Evolutionary conservation across 2,113 vertebrate genomes (phyloP), one percentile per base, ranked within the genome.

Genomic region (Nematolebias whitei): DNA sequence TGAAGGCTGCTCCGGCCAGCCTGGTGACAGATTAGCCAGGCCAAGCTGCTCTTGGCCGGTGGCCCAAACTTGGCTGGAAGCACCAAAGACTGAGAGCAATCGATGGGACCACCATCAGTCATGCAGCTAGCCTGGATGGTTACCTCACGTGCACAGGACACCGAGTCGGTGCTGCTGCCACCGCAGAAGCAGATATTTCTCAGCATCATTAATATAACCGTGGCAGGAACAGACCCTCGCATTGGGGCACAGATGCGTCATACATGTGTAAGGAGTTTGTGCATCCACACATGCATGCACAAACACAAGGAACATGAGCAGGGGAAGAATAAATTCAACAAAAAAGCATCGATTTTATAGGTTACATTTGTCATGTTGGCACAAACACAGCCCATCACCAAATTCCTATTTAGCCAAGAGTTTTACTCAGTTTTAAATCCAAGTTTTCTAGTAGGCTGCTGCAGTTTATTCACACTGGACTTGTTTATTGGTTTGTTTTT

Each of bases 51-150:
- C 74, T 88, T 88, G 88, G 87, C 80, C 78, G 53, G 71, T 60
- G 84, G 88, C 87, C 87, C 74, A 85, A 86, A 83, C 82, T 83
- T 85, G 80, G 85, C 87, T 80, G 83, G 83, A 78, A 82, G 78
- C 86, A 80, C 76, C 29, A 73, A 89, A 79, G 84, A 85, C 78
- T 65, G 70, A 75, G 76, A 82, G 82, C 85, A 83, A 90, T 90
- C 83, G 85, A 89, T 86, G 81, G 84, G 89, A 82, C 85, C 87
- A 83, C 84, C 89, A 90, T 88, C 87, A 85, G 79, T 90, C 89
- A 89, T 73, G 77, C 83, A 69, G 83, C 80, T 67, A 86, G 83
- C 79, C 77, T 32, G 79, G 80, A 74, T 68, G 80, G 88, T 86
- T 79, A 58, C 78, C 72, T 76, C 83, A 43, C 79, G 68, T 43